These are phyloP conservation scores for Drosophila prolongata DNA, from an alignment of 2,888 invertebrate species.

Conservation along the genomic window DNA sequence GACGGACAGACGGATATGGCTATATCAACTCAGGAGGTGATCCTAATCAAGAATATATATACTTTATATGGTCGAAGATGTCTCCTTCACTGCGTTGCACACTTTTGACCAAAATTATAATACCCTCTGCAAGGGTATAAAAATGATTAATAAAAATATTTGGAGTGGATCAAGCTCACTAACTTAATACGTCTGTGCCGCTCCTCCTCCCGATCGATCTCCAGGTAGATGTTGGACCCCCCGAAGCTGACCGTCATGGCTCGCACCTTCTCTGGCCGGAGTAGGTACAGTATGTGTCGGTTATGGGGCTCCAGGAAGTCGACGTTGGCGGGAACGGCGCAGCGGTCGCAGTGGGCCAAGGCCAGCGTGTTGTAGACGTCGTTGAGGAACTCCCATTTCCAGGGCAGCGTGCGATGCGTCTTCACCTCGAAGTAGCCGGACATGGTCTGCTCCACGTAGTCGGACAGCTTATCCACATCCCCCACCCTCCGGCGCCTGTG, in stretches of 20 bases:
- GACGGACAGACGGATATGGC: no score
- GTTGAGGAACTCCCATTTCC: conserved; percentile 82
- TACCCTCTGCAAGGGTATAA: no score
- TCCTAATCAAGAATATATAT: no score
- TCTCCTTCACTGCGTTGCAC: no score
- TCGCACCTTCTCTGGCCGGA: conserved; percentile 63
- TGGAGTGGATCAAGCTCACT: conserved; percentile 7
- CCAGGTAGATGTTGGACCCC: conserved; percentile 44
- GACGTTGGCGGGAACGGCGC: conserved; percentile 41
- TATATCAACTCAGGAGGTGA: no score
- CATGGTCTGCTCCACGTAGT: conserved; percentile 79
- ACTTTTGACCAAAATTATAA: no score
- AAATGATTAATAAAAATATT: no score
- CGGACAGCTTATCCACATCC: conserved; percentile 62
- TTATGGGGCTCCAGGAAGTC: conserved; percentile 48
- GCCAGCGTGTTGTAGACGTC: conserved; percentile 82
- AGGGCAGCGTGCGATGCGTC: conserved; percentile 81
- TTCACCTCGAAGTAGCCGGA: conserved; percentile 75
- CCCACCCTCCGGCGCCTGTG: conserved; percentile 54
- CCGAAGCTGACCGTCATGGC: conserved; percentile 56
- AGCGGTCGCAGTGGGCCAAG: conserved; percentile 74
- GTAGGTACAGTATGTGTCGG: conserved; percentile 50
- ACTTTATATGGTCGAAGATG: no score
- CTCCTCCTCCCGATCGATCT: conserved; percentile 25
- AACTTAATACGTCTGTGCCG: conserved; percentile 28